Evolutionary conservation across 2,888 invertebrate species (phyloP), one percentile per base, ranked within the genome.

Genomic region (Hypena proboscidalis): DNA sequence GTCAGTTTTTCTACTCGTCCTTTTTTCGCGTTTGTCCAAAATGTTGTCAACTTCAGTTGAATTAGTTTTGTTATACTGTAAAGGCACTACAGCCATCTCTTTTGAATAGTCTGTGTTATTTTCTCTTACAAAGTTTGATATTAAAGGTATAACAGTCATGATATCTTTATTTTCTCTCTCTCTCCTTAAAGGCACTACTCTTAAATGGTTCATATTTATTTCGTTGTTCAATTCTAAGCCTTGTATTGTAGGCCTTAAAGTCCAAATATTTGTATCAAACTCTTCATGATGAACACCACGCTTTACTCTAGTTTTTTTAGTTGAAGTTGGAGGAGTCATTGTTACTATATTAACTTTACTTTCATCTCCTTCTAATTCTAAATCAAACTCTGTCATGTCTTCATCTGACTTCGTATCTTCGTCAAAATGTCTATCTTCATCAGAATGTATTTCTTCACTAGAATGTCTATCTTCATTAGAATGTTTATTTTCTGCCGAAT

Each of bases 1-100:
- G 53, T 91, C 91, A 6, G 90, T 89, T 67, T 91, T 91, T 42
- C 91, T 84, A 58, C 90, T 91, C 0, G 91, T 91, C 40, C 91
- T 84, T 58, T 91, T 91, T 21, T 91, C 88, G 27, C 90, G 80
- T 59, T 80, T 88, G 21, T 90, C 90, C 13, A 83, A 49, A 39
- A 80, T 70, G 55, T 86, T 87, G 27, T 77, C 64, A 3, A 80
- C 76, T 70, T 86, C 89, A 20, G 89, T 88, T 0, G 88, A 85
- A 69, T 90, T 90, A 0, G 84, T 89, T 7, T 76, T 83, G 27
- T 75, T 83, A 43, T 85, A 77, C 32, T 85, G 83, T 36, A 86
- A 54, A 2, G 87, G 86, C 39, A 88, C 76, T 0, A 88, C 81
- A 2, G 77, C 77, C 51, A 81, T 75, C 76, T 85, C 85, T 52